Percentiles rank a stretch among this genome's conserved stretches.
phyloP scores from a whole-genome alignment of 92 coral and sea anemone genomes.

The Pocillopora grandis region DNA sequence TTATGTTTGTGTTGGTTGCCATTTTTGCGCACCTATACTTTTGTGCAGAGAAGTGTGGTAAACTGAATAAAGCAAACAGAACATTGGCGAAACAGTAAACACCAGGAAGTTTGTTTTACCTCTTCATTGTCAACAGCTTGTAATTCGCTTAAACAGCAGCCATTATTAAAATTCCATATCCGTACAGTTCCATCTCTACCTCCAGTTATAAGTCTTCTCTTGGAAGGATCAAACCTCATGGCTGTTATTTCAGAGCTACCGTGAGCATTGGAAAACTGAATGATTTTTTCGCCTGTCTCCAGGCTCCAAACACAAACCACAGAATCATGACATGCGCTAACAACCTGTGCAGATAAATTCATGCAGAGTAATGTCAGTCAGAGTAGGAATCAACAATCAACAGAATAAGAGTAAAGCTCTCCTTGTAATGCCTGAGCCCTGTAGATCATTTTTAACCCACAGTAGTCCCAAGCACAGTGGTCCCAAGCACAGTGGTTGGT shows the following conservation, averaged over 20 bases:
- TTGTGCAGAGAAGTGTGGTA: neutral
- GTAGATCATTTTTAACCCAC: too few species aligned
- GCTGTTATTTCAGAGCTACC: slow-evolving; percentile 90
- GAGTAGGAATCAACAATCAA: too few species aligned
- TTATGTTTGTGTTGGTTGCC: too few species aligned
- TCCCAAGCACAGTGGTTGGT: too few species aligned
- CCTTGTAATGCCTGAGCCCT: too few species aligned
- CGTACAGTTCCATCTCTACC: slow-evolving; percentile 92
- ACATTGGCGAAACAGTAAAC: neutral
- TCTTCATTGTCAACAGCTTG: slow-evolving; percentile 77
- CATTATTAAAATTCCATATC: slow-evolving; percentile 98
- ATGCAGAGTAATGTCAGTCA: neutral
- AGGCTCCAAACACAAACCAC: slow-evolving; percentile 98
- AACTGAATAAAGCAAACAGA: neutral
- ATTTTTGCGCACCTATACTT: too few species aligned
- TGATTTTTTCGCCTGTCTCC: slow-evolving; percentile 94
- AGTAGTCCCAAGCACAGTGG: too few species aligned
- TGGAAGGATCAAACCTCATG: slow-evolving; percentile 92
- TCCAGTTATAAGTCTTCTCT: slow-evolving; percentile 90
- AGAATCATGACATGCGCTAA: slow-evolving; percentile 94
- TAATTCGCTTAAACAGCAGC: slow-evolving; percentile 83
- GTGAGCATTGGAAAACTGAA: slow-evolving; percentile 97
- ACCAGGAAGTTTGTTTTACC: slow-evolving; percentile 34
- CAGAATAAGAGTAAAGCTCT: neutral
- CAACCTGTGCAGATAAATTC: slow-evolving; percentile 56